These are phyloP conservation scores for Drosophila tropicalis DNA, from an alignment of 1,140 invertebrate species.

Conservation along the genomic window DNA sequence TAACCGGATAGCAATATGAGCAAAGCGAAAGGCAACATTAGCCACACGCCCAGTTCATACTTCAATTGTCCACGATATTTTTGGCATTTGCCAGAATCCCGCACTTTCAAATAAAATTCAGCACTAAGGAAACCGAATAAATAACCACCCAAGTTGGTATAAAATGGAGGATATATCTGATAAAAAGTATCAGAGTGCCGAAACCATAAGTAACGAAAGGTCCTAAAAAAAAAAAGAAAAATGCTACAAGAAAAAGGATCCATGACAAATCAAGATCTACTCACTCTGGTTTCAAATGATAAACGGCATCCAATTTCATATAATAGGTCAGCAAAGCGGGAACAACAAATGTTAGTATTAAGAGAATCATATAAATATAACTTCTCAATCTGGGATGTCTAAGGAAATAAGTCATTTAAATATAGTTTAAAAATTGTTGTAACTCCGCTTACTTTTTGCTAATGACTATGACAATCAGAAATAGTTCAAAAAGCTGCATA, in stretches of 20 bases:
- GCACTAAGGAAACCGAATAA: slow-evolving; percentile 65
- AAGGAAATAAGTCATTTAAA: slow-evolving; percentile 16
- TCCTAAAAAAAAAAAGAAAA: slow-evolving; percentile 43
- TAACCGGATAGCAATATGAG: slow-evolving; percentile 57
- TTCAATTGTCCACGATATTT: slow-evolving; percentile 29
- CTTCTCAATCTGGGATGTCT: slow-evolving; percentile 74
- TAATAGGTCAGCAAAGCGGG: slow-evolving; percentile 83
- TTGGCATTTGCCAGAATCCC: background rate
- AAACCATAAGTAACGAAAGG: slow-evolving; percentile 71
- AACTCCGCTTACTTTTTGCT: slow-evolving; percentile 55
- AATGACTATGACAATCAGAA: slow-evolving; percentile 84
- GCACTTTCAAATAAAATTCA: slow-evolving; percentile 55
- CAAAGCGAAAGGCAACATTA: slow-evolving; percentile 41
- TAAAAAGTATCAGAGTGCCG: slow-evolving; percentile 67
- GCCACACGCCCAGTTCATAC: slow-evolving; percentile 54
- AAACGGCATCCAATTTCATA: slow-evolving; percentile 82
- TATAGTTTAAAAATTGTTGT: background rate
- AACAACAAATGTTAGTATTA: slow-evolving; percentile 78
- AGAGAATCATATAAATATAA: slow-evolving; percentile 49
- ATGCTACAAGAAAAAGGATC: background rate
- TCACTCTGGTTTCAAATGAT: slow-evolving; percentile 84
- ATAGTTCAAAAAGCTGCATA: slow-evolving; percentile 88
- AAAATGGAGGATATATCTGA: slow-evolving; percentile 60
- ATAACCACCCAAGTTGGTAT: slow-evolving; percentile 77
- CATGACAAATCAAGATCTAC: slow-evolving; percentile 29